These are phyloP conservation scores for Aphaenogaster rudis DNA, from an alignment of 1,140 invertebrate genomes.

Conservation along the genomic window DNA sequence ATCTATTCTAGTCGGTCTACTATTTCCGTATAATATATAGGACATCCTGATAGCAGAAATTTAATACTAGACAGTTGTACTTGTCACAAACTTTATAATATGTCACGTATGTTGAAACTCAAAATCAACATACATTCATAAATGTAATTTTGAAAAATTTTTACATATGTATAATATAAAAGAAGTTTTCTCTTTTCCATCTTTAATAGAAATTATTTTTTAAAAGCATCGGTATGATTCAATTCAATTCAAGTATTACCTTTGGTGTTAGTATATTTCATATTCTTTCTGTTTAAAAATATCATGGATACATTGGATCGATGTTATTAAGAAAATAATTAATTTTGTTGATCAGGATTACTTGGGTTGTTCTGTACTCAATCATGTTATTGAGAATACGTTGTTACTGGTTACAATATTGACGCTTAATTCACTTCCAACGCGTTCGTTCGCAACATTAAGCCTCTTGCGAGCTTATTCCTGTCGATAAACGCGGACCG, in stretches of 20 bases:
- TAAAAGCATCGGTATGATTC: not conserved
- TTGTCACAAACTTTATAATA: not conserved
- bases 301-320: not conserved
- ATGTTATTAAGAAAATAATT: slow-evolving; percentile 4
- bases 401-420: slow-evolving; percentile 19
- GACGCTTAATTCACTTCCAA: slow-evolving; percentile 26
- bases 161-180: not conserved
- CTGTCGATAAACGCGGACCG: slow-evolving; percentile 11
- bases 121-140: not conserved
- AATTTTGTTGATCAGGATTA: slow-evolving; percentile 1
- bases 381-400: slow-evolving; percentile 3
- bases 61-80: not conserved
- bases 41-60: not conserved
- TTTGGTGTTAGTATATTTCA: not conserved
- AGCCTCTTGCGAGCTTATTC: slow-evolving; percentile 38
- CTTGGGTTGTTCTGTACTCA: not conserved
- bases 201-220: not conserved
- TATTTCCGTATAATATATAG: slow-evolving; percentile 5
- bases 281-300: not conserved
- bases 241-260: not conserved
- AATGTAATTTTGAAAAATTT: not conserved
- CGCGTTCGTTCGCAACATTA: slow-evolving; percentile 20
- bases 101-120: not conserved
- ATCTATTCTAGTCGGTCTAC: slow-evolving; percentile 4
- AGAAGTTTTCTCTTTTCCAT: not conserved